phyloP scores from a whole-genome alignment of 1,140 invertebrate species.

The Gyrodactylus salaris region DNA sequence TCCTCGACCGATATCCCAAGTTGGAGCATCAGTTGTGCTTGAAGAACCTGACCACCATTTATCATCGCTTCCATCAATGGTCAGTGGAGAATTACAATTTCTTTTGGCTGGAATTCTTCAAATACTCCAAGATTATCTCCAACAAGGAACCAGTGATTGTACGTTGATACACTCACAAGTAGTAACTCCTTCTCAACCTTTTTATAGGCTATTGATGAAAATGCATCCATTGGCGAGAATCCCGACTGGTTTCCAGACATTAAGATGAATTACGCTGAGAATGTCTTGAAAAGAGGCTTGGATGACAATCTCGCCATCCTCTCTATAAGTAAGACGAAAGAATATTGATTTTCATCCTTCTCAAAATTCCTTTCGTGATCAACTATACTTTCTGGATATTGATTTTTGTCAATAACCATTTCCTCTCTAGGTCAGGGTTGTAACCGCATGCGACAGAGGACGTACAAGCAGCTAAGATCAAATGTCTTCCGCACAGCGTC shows the following conservation, averaged over 20 bases:
- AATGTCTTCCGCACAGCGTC: conserved; percentile 9
- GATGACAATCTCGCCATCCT: not conserved
- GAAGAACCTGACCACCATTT: not conserved
- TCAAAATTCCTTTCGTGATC: no score
- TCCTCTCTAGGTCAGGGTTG: not conserved
- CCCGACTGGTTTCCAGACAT: conserved; percentile 13
- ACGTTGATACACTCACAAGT: no score
- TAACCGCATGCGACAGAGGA: not conserved
- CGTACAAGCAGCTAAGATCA: not conserved
- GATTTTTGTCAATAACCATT: not conserved
- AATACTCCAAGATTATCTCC: not conserved
- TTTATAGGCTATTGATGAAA: conserved; percentile 11
- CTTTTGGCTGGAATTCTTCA: not conserved
- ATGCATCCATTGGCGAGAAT: conserved; percentile 11
- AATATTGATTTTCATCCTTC: no score
- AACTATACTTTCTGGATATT: not conserved
- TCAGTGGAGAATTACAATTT: not conserved
- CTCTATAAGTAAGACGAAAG: not conserved
- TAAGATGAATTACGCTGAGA: conserved; percentile 14
- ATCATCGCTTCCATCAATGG: not conserved
- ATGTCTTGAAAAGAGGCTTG: conserved; percentile 10
- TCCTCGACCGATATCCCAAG: not conserved
- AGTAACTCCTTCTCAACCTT: no score
- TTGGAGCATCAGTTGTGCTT: not conserved
- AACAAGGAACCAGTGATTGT: not conserved